Percentiles rank a stretch among this genome's conserved stretches.
Conservation (phyloP, 2,113 vertebrate species). For the Capricornis sumatraensis region DNA sequence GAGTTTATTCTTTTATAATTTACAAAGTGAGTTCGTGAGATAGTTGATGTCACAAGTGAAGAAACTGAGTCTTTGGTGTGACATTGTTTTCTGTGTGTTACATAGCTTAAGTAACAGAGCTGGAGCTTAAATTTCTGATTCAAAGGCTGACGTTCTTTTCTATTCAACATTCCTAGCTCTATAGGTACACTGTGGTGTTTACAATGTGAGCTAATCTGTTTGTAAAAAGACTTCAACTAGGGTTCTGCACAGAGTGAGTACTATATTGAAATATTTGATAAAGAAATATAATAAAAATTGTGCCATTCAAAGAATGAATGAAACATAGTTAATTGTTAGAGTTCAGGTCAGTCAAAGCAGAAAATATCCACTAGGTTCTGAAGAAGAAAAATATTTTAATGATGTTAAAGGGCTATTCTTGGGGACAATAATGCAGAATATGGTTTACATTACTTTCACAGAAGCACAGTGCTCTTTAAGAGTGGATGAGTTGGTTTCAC, state of each 20-base stretch:
- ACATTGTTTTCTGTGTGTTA: background rate
- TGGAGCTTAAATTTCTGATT: background rate
- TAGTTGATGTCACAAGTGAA: background rate
- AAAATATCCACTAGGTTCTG: background rate
- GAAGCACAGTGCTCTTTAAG: background rate
- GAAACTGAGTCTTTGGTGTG: background rate
- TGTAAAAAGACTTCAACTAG: background rate
- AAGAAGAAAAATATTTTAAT: background rate
- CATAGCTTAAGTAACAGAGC: background rate
- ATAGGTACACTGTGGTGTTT: background rate
- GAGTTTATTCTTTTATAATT: background rate
- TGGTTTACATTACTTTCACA: conserved; percentile 53
- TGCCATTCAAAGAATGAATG: background rate
- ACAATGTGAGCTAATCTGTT: background rate
- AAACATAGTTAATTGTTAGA: background rate
- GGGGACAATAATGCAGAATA: conserved; percentile 27
- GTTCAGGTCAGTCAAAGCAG: background rate
- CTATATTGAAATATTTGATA: background rate
- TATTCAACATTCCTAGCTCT: background rate
- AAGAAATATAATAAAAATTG: background rate
- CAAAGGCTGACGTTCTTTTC: background rate
- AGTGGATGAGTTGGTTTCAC: background rate
- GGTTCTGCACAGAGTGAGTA: background rate
- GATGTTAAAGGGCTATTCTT: background rate
- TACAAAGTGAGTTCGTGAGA: background rate